These are phyloP conservation scores for Phasianus colchicus DNA, from an alignment of 2,113 vertebrate genomes.

Conservation along the genomic window DNA sequence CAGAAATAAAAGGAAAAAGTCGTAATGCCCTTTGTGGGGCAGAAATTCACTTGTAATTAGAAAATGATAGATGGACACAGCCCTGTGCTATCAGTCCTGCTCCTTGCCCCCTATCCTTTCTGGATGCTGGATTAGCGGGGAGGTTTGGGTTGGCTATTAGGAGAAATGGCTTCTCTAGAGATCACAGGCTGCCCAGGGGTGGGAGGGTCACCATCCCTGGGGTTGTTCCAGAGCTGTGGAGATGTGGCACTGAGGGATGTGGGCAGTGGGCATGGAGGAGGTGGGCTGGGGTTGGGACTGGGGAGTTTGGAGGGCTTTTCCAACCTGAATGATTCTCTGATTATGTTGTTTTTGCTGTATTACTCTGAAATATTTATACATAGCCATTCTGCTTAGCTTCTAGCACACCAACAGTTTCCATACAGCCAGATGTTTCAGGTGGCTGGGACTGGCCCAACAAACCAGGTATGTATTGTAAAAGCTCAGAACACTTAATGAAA, in stretches of 20 bases:
- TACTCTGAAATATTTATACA: background rate
- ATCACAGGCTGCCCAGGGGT: too few species aligned
- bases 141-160: too few species aligned
- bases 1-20: background rate
- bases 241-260: too few species aligned
- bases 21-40: rapidly evolving
- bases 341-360: background rate
- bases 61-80: background rate
- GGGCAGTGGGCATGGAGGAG: too few species aligned
- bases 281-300: too few species aligned
- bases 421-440: conserved; percentile 90
- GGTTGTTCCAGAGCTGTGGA: too few species aligned
- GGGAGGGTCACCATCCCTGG: too few species aligned
- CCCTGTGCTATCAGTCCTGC: background rate
- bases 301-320: too few species aligned
- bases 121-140: background rate
- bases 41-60: background rate
- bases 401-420: conserved; percentile 88
- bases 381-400: conserved; percentile 66
- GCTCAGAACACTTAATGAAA: background rate
- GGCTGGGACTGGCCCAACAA: conserved; percentile 93
- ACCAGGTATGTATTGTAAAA: conserved; percentile 70
- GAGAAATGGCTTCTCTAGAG: too few species aligned
- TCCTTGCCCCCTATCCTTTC: background rate
- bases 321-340: too few species aligned